These are phyloP conservation scores for Agelaius tricolor DNA, from an alignment of 2,113 vertebrate genomes.

Conservation along the genomic window DNA sequence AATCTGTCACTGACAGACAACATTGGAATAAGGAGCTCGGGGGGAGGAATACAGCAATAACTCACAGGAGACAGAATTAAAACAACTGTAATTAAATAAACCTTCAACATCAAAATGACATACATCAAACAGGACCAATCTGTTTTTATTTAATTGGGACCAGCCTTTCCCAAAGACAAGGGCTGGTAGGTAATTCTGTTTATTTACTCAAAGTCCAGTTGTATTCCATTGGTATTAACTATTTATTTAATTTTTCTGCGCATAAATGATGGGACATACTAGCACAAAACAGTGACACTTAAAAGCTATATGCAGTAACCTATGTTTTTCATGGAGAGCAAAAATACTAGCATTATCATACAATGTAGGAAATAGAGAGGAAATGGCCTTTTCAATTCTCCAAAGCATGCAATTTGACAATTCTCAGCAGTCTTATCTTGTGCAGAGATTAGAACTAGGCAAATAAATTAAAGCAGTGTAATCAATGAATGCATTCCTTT, in stretches of 20 bases:
- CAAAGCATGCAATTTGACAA: background rate
- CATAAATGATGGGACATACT: background rate
- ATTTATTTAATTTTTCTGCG: background rate
- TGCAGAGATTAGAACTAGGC: background rate
- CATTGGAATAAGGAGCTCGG: background rate
- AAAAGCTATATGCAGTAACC: background rate
- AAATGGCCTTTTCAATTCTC: constrained; percentile 4
- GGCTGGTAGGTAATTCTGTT: background rate
- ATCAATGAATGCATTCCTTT: constrained; percentile 36
- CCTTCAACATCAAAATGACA: background rate
- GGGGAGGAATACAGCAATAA: background rate
- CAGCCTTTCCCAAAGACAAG: background rate
- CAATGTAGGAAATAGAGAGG: background rate
- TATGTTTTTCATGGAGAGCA: background rate
- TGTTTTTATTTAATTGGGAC: background rate
- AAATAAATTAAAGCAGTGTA: constrained; percentile 44
- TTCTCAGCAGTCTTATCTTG: constrained; percentile 33
- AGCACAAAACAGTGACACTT: background rate
- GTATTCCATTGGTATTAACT: background rate
- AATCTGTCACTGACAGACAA: background rate
- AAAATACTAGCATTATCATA: background rate
- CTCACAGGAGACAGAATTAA: background rate
- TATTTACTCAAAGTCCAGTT: background rate
- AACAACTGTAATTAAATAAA: background rate
- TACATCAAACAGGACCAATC: background rate